These are phyloP conservation scores for Greenwoodochromis staneri DNA, from an alignment of 2,113 vertebrate genomes.

Conservation along the genomic window DNA sequence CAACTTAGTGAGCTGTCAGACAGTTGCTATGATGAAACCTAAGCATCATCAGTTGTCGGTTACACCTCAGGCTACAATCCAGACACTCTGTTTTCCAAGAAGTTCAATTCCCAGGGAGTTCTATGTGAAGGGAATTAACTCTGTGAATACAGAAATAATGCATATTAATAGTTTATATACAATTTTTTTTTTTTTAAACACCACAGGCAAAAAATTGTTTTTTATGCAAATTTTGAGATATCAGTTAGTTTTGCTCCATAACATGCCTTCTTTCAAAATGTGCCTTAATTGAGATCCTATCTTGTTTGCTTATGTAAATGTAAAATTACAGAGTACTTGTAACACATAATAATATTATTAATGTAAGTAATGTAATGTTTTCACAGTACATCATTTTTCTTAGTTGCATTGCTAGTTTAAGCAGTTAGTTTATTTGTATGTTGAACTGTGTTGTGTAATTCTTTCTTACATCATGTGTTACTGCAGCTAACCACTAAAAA, in stretches of 20 bases:
- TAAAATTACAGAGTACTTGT: background rate
- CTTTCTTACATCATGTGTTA: background rate
- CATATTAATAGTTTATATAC: background rate
- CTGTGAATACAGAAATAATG: background rate
- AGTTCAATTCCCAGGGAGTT: background rate
- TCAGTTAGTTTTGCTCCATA: background rate
- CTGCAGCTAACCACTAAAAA: background rate
- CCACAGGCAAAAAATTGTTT: background rate
- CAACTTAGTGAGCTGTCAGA: slow-evolving; percentile 43
- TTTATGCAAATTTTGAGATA: background rate
- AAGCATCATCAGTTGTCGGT: background rate
- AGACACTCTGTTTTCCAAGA: background rate
- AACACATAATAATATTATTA: background rate
- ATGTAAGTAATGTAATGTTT: background rate
- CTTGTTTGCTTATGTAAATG: background rate
- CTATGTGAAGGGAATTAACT: background rate
- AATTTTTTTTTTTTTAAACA: fast-evolving
- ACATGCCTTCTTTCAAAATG: background rate
- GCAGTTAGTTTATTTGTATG: background rate
- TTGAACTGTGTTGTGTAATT: background rate
- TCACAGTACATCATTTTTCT: background rate
- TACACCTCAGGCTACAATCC: slow-evolving; percentile 14
- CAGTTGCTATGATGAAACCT: slow-evolving; percentile 16
- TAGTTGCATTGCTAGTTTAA: background rate
- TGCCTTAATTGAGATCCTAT: background rate